Percentiles rank a stretch among this genome's conserved stretches.
Conservation (phyloP, 2,888 invertebrate species). For the Drosophila kanekoi region DNA sequence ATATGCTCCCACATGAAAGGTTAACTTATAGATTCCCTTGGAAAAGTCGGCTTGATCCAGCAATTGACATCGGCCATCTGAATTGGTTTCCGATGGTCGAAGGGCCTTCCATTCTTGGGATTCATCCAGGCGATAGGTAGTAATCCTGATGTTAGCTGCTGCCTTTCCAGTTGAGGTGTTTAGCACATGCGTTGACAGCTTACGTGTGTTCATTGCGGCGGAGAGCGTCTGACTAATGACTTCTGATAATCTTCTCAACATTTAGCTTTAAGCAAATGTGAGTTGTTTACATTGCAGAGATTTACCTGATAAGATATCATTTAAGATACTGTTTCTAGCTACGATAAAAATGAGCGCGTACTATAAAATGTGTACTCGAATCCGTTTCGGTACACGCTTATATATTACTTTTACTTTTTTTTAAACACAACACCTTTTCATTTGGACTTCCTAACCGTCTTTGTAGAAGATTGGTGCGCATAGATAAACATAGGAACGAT, state of each 20-base stretch:
- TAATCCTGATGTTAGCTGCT: constrained; percentile 88
- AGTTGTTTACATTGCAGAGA: constrained; percentile 9
- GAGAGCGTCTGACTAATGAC: background rate
- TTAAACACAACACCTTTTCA: too few relatives aligned
- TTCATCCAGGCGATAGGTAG: constrained; percentile 87
- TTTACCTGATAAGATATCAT: background rate
- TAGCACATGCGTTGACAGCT: constrained; percentile 90
- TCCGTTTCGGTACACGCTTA: too few relatives aligned
- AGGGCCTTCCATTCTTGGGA: constrained; percentile 88
- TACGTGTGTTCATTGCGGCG: constrained; percentile 50
- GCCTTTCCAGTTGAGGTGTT: constrained; percentile 90
- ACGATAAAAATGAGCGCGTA: too few relatives aligned
- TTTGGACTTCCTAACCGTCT: too few relatives aligned
- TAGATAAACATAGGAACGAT: too few relatives aligned
- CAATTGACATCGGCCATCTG: constrained; percentile 84
- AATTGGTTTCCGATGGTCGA: constrained; percentile 88
- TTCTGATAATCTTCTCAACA: constrained; percentile 6
- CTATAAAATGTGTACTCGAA: too few relatives aligned
- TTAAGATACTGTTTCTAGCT: too few relatives aligned
- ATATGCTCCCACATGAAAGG: constrained; percentile 90
- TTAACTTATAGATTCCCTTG: constrained; percentile 90
- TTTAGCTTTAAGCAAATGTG: background rate
- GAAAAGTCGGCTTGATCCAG: constrained; percentile 84
- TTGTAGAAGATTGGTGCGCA: too few relatives aligned
- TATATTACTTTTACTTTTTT: too few relatives aligned